These are phyloP conservation scores for Glaucopsyche alexis DNA, from an alignment of 2,888 invertebrate species.

Conservation along the genomic window DNA sequence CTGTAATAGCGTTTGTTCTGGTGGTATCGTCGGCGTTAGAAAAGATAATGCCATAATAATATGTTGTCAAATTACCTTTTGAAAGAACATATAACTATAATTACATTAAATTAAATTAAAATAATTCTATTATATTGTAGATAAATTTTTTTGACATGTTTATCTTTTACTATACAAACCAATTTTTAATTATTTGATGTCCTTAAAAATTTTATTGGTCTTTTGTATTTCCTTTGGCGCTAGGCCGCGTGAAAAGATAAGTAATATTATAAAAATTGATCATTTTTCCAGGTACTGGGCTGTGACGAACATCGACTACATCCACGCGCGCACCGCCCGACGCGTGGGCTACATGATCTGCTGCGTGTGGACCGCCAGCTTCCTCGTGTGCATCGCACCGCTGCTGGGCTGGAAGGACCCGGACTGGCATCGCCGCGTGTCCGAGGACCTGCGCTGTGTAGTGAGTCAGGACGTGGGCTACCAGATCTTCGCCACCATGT, in stretches of 20 bases:
- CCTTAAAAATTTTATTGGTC: background rate
- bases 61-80: too few relatives aligned
- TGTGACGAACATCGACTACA: slow-evolving; percentile 94
- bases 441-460: slow-evolving; percentile 84
- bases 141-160: too few relatives aligned
- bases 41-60: too few relatives aligned
- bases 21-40: too few relatives aligned
- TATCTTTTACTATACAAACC: too few relatives aligned
- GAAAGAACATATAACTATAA: too few relatives aligned
- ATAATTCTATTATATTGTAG: too few relatives aligned
- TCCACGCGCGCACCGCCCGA: slow-evolving; percentile 88
- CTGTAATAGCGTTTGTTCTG: too few relatives aligned
- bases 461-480: slow-evolving; percentile 92
- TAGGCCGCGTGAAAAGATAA: background rate
- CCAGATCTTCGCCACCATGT: slow-evolving; percentile 94
- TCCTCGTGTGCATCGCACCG: slow-evolving; percentile 92
- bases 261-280: background rate
- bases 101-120: too few relatives aligned
- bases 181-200: too few relatives aligned
- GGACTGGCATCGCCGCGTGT: slow-evolving; percentile 76
- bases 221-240: background rate
- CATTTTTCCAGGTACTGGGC: slow-evolving; percentile 87
- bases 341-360: slow-evolving; percentile 90
- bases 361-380: slow-evolving; percentile 90
- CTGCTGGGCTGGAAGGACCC: slow-evolving; percentile 90